Conservation (phyloP, 2,113 vertebrate species). For the Epinephelus moara region DNA sequence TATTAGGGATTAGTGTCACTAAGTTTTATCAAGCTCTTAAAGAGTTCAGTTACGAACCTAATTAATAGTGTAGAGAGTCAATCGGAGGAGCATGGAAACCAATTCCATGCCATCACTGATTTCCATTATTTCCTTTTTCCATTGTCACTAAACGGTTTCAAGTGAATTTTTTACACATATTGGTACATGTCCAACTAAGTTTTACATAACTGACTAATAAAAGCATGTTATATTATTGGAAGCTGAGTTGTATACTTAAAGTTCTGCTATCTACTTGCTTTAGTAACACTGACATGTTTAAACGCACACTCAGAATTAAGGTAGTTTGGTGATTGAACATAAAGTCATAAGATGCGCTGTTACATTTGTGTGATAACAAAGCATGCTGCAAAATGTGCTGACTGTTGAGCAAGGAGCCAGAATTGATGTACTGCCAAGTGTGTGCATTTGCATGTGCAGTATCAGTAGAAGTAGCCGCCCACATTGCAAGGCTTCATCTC, state of each 20-base stretch:
- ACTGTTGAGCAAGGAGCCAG: constrained; percentile 44
- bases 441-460: constrained; percentile 64
- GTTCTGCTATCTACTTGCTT: not conserved
- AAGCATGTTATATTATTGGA: not conserved
- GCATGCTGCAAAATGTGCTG: constrained; percentile 37
- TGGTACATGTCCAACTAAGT: not conserved
- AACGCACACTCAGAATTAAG: not conserved
- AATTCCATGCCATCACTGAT: constrained; percentile 45
- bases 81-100: constrained; percentile 40
- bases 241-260: not conserved
- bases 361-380: not conserved
- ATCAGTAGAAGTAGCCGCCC: constrained; percentile 67
- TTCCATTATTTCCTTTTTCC: constrained; percentile 38
- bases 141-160: not conserved
- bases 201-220: not conserved
- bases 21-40: constrained; percentile 50
- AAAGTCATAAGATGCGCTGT: not conserved
- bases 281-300: not conserved
- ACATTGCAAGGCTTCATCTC: constrained; percentile 61
- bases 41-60: constrained; percentile 62
- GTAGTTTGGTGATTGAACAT: constrained; percentile 7
- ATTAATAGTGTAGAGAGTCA: constrained; percentile 62
- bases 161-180: not conserved
- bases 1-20: constrained; percentile 51
- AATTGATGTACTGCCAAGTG: constrained; percentile 45